Base-by-base conservation (phyloP, 1,140 invertebrate species). In the Lepidostoma basale region DNA sequence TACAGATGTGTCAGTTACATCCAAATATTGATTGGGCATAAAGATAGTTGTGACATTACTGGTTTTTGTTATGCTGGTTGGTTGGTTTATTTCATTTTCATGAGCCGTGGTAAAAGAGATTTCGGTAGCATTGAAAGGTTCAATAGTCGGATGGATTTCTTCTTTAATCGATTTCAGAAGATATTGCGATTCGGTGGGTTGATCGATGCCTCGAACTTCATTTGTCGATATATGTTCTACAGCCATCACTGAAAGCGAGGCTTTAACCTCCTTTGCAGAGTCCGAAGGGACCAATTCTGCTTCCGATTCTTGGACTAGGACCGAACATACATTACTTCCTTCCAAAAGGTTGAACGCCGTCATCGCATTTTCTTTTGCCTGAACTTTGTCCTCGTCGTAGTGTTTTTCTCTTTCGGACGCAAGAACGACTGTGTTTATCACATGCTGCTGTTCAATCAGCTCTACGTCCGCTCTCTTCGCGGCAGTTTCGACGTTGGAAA, bases 281-380 rank as follows among this genome's bases (percentile, higher is more conserved):
- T 76, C 76, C 40, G 76, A 74, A 10, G 74, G 67, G 5, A 67
- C 68, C 54, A 87, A 83, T 22, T 81, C 74, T n/a, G 80, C 78
- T 80, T 88, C 87, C 23, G 83, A 84, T 75, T 89, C 87, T 75
- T 87, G 85, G 20, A 85, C 72, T 1, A 83, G 66, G 1, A 84
- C 81, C 66, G 82, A 79, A n/a, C 79, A 79, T 28, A 84, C 74
- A 44, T 80, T 80, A n/a, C 83, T 81, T 22, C 85, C 80, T 78
- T 88, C 85, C 6, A 88, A 74, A 33, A 85, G 79, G 33, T 78
- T 77, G 49, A 89, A 81, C 3, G 78, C 77, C 2, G 79, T 76
- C 18, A 79, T 74, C 0, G 87, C 86, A 20, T 75, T 77, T 77
- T 86, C 87, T n/a, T 69, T 69, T 6, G 77, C 70, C 14, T 84